These are phyloP conservation scores for Troilus luridus DNA, from an alignment of 2,888 invertebrate species.

Conservation along the genomic window DNA sequence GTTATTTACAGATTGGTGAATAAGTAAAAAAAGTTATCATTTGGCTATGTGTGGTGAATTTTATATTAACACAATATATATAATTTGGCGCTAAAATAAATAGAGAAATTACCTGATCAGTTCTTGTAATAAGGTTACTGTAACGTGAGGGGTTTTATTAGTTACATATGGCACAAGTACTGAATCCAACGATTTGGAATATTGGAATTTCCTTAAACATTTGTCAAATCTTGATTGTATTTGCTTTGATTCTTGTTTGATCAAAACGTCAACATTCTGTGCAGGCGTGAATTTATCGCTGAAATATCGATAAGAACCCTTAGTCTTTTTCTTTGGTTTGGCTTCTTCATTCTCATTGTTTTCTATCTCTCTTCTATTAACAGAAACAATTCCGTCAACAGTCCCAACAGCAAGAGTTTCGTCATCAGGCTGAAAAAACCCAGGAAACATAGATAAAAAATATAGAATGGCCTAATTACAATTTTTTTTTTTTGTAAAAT, in stretches of 20 bases:
- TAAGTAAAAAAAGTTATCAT: too few species aligned
- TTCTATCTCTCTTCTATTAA: constrained; percentile 79
- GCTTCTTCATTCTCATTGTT: constrained; percentile 7
- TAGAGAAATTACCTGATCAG: constrained; percentile 74
- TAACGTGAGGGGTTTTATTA: constrained; percentile 80
- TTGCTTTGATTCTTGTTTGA: constrained; percentile 60
- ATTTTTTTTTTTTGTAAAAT: too few species aligned
- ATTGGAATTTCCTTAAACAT: constrained; percentile 84
- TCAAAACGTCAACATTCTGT: constrained; percentile 73
- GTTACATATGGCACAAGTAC: constrained; percentile 77
- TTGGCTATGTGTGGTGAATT: too few species aligned
- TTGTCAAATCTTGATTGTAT: constrained; percentile 75
- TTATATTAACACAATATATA: neutral
- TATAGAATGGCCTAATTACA: neutral
- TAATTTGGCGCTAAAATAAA: neutral
- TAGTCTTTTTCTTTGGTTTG: constrained; percentile 48
- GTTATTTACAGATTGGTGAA: too few species aligned
- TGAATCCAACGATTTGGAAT: constrained; percentile 82
- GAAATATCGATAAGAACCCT: constrained; percentile 56
- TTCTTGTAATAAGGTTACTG: constrained; percentile 88
- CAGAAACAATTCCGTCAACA: constrained; percentile 91
- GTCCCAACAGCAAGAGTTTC: constrained; percentile 91
- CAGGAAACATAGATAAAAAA: neutral
- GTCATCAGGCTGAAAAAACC: constrained; percentile 75
- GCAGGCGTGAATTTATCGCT: constrained; percentile 65